Base-by-base conservation (phyloP, 2,888 invertebrate genomes). In the Nomada flava region DNA sequence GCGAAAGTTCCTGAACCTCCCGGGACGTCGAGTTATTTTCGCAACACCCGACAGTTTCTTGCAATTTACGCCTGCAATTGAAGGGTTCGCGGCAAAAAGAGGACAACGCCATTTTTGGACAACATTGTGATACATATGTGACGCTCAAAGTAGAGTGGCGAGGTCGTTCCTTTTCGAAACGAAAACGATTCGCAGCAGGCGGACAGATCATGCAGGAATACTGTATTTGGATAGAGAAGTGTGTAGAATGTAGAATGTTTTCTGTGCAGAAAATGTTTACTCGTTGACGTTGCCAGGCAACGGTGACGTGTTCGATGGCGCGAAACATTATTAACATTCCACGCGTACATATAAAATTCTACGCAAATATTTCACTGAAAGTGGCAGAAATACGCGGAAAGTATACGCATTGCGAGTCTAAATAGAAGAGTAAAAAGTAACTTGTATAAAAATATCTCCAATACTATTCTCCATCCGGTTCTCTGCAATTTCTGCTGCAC, bases 61-160 rank as follows among this genome's bases (percentile, higher is more conserved):
- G 20, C 55, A 15, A 73, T 57, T 64, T 57, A 55, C 55, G 15
- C n/a, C 23, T n/a, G n/a, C 44, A 26, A 63, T 63, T n/a, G 62
- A 53, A 62, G 52, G 20, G 7, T 23, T 59, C 23, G 67, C 3
- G 36, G 7, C 15, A 42, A 36, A 70, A 70, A 7, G 26, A 10
- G 47, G 29, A 47, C 57, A 59, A 20, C 23, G 44, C 26, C 13
- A 69, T 69, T 29, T 15, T 15, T 42, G 57, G 26, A 13, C 26
- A 47, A 23, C 26, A n/a, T 59, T n/a, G n/a, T 15, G n/a, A 10
- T 20, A 7, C 36, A 15, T 18, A n/a, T 13, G 3, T 18, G n/a
- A 57, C 11, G 2, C 5, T n/a, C 23, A 2, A 4, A 42, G 18
- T 4, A n/a, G 44, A 23, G 36, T 7, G 36, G 36, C 36, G 36